Evolutionary conservation across 2,888 invertebrate genomes (phyloP).

Genomic region (Tetragonisca angustula): DNA sequence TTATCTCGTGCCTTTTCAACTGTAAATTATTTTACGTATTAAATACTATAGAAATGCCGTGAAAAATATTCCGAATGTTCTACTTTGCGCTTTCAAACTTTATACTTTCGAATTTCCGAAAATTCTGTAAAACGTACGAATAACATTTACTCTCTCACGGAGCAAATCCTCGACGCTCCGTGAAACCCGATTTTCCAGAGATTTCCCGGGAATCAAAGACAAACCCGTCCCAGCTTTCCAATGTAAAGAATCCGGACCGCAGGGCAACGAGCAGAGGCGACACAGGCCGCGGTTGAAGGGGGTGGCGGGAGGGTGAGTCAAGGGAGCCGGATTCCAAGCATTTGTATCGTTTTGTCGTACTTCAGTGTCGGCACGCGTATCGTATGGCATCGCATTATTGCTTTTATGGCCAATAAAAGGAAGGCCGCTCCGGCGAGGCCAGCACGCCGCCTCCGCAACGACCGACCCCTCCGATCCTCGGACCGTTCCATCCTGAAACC

Average conservation of each 20-base stretch:
- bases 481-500: slow-evolving; percentile 56
- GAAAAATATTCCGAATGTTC: no score
- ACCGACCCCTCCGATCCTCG: slow-evolving; percentile 62
- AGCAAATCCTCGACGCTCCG: background rate
- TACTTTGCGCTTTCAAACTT: no score
- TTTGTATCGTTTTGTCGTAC: slow-evolving; percentile 82
- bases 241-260: slow-evolving; percentile 34
- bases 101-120: no score
- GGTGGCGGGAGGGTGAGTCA: slow-evolving; percentile 11
- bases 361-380: slow-evolving; percentile 78
- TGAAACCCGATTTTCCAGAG: background rate
- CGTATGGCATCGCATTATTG: slow-evolving; percentile 82
- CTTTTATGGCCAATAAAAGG: slow-evolving; percentile 84
- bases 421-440: slow-evolving; percentile 74
- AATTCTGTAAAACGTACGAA: no score
- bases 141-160: background rate
- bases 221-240: slow-evolving; percentile 18
- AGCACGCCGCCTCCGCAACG: slow-evolving; percentile 62
- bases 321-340: slow-evolving; percentile 63
- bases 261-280: background rate
- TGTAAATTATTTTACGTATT: no score
- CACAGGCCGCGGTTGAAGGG: background rate
- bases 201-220: slow-evolving; percentile 34
- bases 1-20: no score
- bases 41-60: no score